A percentile compares a stretch with the other conserved stretches of the same genome.
phyloP scores from a whole-genome alignment of 2,797 vertebrate species.

The Halcyon badia region DNA sequence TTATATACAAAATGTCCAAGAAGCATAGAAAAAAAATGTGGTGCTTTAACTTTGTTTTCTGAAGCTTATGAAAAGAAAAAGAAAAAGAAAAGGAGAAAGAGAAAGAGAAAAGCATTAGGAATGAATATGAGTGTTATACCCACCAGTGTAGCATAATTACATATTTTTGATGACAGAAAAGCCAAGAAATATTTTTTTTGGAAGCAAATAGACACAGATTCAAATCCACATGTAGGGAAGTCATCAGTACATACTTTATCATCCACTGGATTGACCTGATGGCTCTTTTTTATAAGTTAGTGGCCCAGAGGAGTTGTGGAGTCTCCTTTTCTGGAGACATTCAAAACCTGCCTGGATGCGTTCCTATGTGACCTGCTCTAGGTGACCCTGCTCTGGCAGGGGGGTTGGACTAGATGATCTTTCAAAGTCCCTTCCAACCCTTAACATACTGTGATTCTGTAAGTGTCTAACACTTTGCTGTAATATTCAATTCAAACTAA shows the following conservation, averaged over 20 bases:
- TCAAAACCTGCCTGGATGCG: too few species aligned
- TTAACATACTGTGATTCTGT: too few species aligned
- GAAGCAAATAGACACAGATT: background rate
- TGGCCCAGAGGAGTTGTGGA: background rate
- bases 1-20: background rate
- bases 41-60: background rate
- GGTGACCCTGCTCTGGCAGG: too few species aligned
- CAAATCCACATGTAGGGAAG: background rate
- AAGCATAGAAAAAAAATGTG: background rate
- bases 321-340: too few species aligned
- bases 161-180: background rate
- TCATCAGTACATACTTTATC: background rate
- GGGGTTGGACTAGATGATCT: too few species aligned
- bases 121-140: background rate
- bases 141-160: background rate
- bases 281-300: background rate
- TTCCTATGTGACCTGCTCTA: too few species aligned
- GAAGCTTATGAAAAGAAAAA: background rate
- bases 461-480: background rate
- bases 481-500: background rate
- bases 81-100: background rate
- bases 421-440: too few species aligned
- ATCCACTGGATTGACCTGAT: background rate
- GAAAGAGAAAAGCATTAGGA: background rate
- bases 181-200: background rate